Evolutionary conservation across 2,797 vertebrate species (phyloP).

Genomic region (Nyctibius grandis): DNA sequence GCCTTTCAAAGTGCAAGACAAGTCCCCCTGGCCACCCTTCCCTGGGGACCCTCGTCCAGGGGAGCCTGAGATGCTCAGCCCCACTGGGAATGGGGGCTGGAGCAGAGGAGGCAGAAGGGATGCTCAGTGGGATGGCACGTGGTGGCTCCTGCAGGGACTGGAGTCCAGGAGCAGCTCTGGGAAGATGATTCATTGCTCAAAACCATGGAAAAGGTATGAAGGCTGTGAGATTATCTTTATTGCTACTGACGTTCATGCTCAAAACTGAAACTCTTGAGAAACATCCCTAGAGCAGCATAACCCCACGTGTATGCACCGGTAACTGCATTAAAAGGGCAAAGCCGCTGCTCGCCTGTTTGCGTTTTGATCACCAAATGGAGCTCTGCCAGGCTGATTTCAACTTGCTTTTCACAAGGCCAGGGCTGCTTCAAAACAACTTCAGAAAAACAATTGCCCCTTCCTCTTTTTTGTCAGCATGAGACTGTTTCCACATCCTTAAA

Average conservation of each 20-base stretch:
- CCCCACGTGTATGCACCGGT: fast-evolving
- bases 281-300: not conserved
- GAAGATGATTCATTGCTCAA: not conserved
- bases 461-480: not conserved
- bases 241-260: not conserved
- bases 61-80: not conserved
- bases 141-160: fast-evolving
- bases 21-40: not conserved
- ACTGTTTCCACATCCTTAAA: not conserved
- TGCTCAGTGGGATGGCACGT: fast-evolving
- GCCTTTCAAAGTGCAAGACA: not conserved
- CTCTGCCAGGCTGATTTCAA: not conserved
- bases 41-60: not conserved
- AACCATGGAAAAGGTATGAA: not conserved
- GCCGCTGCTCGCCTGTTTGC: not conserved
- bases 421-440: not conserved
- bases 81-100: not conserved
- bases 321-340: not conserved
- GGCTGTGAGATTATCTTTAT: not conserved
- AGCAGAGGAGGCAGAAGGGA: not conserved
- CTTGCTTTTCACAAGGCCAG: not conserved
- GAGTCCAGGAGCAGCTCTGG: not conserved
- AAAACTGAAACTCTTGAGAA: not conserved
- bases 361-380: not conserved
- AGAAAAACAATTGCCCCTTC: slow-evolving; percentile 28